Evolutionary conservation across 2,797 vertebrate species (phyloP), one percentile per base, ranked within the genome.

Genomic region (Enteromius unitaeniatus): DNA sequence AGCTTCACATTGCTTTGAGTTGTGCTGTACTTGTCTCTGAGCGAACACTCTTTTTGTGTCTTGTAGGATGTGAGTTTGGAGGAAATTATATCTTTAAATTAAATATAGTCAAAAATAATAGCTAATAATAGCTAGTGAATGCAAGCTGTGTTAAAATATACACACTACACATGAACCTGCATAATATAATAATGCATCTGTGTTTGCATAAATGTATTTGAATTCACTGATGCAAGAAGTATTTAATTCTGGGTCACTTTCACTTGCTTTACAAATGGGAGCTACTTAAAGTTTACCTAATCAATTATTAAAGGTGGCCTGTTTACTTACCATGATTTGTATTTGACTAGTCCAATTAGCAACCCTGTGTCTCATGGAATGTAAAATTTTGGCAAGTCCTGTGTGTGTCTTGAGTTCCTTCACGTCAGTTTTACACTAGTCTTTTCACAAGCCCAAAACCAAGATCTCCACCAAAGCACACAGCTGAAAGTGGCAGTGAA

Each of bases 341-440:
- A 15, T 73, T 73, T 49, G 65, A 74, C 67, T 67, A 78, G 55
- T 78, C 79, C 31, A 72, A 60, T 85, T 78, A 85, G 42, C 17
- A 62, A 60, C 55, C 75, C 26, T 6, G 15, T 51, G 53, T 60
- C 40, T 72, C 51, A 49, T 78, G 28, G 34, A 84, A 76, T 76
- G 58, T 55, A 67, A 60, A n/a, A 21, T 70, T 53, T 28, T 53
- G 69, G 68, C 21, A 64, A 75, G 62, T 69, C 76, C n/a, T 40
- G 6, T 64, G 37, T 55, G 72, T 82, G 55, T 47, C n/a, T 67
- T 62, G 62, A 51, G 55, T 49, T 55, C 7, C 37, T 73, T 76
- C 15, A 75, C 84, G 82, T 72, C 67, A 85, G 62, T 87, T 65
- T 51, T 82, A 82, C 80, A 88, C 19, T n/a, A 85, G n/a, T 45